phyloP scores from a whole-genome alignment of 2,797 vertebrate species.

The Glossophaga mutica region DNA sequence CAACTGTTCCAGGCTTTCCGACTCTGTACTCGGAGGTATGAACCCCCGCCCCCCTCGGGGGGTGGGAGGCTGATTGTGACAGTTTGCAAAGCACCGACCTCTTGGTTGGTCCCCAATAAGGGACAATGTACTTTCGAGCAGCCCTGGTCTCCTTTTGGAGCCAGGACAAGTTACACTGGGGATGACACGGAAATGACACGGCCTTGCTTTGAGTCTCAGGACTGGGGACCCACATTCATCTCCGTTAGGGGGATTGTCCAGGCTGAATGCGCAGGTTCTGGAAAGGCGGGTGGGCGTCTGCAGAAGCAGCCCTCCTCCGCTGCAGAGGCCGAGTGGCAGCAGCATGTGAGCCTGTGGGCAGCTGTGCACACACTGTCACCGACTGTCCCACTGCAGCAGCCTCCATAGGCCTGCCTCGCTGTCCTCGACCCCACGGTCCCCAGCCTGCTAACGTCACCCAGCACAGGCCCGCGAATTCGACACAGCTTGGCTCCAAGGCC shows the following conservation, averaged over 20 bases:
- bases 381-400: not conserved
- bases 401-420: not conserved
- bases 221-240: not conserved
- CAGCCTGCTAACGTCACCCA: not conserved
- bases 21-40: not conserved
- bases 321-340: not conserved
- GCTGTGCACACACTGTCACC: fast-evolving
- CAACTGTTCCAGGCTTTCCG: not conserved
- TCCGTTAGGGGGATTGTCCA: fast-evolving
- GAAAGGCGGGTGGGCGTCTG: fast-evolving
- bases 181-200: fast-evolving
- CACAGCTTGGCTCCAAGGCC: fast-evolving
- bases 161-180: fast-evolving
- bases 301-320: fast-evolving
- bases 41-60: fast-evolving
- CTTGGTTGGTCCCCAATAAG: fast-evolving
- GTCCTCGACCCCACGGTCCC: fast-evolving
- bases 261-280: not conserved
- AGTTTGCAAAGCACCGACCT: not conserved
- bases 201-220: not conserved
- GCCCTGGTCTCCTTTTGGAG: not conserved
- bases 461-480: fast-evolving
- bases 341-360: fast-evolving
- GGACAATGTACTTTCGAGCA: fast-evolving
- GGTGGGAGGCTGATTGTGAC: not conserved